Evolutionary conservation across 2,797 vertebrate species (phyloP), one percentile per base, ranked within the genome.

Genomic region (Eulemur coronatus): DNA sequence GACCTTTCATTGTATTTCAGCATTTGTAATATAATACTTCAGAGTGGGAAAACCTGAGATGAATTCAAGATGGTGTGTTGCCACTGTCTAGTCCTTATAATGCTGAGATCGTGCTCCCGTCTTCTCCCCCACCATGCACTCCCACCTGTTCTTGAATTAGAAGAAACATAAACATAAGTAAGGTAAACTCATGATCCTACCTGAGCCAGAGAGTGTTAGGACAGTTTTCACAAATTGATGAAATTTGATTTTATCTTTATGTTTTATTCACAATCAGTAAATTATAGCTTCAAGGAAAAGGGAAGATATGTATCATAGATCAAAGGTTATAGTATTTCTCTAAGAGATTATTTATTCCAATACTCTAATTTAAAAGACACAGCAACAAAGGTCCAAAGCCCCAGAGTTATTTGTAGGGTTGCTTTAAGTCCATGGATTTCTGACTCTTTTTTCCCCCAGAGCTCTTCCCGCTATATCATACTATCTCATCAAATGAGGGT

Each of bases 111-210:
- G 57, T 67, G 6, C 3, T 70, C 48, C 41, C 30, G 18, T 59
- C 61, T 96, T 82, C 28, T 87, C 17, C 33, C 35, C 18, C 9
- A 63, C 24, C 10, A 61, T 35, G 46, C 17, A 87, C 9, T 10
- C 41, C 2, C 6, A 92, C 46, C 5, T 81, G 14, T 75, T 59
- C 50, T 95, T 89, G 12, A 96, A 89, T 93, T 67, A 67, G 35
- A 48, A 72, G 65, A 93, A 69, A 89, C 9, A 84, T 50, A 93
- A 92, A 79, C 17, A 75, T 79, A 92, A 89, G 84, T 72, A 78
- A 30, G 26, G 41, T 65, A 85, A 79, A 87, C 7, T 48, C 79
- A 80, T 35, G 3, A 89, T 89, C 22, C 89, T 91, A 85, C 76
- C 55, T 72, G 92, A 95, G 46, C 35, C 43, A 91, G 48, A 88